Evolutionary conservation across 2,113 vertebrate genomes (phyloP).

Genomic region (Sprattus sprattus): DNA sequence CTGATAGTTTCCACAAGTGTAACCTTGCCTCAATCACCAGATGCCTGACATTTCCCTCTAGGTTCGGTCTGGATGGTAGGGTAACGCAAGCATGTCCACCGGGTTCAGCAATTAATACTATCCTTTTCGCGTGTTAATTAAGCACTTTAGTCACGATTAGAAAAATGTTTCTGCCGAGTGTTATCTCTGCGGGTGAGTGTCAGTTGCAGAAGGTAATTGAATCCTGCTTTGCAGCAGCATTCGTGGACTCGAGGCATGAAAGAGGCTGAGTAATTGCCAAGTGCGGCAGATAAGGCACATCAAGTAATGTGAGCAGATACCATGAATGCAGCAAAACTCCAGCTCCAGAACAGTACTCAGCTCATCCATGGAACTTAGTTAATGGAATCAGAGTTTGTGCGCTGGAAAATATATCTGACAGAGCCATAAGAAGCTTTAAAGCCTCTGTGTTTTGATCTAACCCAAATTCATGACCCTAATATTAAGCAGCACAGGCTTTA

Average conservation of each 20-base stretch:
- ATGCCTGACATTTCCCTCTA: not conserved
- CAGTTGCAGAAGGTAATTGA: not conserved
- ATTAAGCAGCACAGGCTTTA: not conserved
- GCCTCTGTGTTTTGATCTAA: not conserved
- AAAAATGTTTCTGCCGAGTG: not conserved
- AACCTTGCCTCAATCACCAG: not conserved
- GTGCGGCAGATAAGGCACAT: not conserved
- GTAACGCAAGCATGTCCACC: not conserved
- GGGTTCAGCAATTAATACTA: not conserved
- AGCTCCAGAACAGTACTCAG: not conserved
- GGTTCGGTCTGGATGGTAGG: not conserved
- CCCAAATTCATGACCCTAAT: not conserved
- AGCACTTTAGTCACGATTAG: not conserved
- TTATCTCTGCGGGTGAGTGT: not conserved
- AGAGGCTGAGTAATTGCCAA: slow-evolving; percentile 2
- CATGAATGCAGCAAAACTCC: not conserved
- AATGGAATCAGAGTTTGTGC: not conserved
- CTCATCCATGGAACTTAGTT: not conserved
- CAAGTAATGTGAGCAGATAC: not conserved
- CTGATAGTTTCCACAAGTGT: not conserved
- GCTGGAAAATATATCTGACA: not conserved
- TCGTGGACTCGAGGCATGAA: not conserved
- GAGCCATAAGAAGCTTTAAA: not conserved
- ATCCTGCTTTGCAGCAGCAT: not conserved
- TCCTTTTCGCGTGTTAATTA: not conserved